A percentile compares a stretch with the other conserved stretches of the same genome.
Evolutionary conservation across 2,888 invertebrate species (phyloP).

Genomic region (Automeris io): DNA sequence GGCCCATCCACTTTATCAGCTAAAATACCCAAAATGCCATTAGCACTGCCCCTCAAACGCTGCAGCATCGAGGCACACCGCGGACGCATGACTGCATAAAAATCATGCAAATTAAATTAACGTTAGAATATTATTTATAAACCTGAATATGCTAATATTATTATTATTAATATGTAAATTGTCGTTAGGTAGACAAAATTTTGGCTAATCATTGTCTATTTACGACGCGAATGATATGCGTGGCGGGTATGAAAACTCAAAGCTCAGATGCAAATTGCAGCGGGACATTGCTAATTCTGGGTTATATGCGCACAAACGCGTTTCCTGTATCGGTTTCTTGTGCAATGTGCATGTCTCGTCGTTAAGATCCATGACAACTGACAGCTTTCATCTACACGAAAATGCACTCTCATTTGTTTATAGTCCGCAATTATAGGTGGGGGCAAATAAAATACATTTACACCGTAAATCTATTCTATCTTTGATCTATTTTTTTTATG

Average conservation of each 20-base stretch:
- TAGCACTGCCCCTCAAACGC: too few species aligned
- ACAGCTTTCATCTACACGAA: constrained; percentile 1
- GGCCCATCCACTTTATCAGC: too few species aligned
- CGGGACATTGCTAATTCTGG: constrained; percentile 57
- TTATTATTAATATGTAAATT: not conserved
- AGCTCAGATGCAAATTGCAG: constrained; percentile 18
- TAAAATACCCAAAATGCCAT: too few species aligned
- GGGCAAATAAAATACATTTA: not conserved
- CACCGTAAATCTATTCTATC: too few species aligned
- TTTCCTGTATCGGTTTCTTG: constrained; percentile 63
- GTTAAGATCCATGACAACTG: constrained; percentile 19
- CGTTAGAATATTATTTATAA: too few species aligned
- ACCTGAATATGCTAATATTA: too few species aligned
- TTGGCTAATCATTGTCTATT: constrained; percentile 5
- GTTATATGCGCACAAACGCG: constrained; percentile 31
- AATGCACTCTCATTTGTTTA: constrained; percentile 16
- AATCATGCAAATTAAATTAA: too few species aligned
- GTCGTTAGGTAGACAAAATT: constrained; percentile 1
- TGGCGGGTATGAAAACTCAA: constrained; percentile 4
- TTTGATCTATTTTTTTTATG: too few species aligned
- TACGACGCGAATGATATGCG: too few species aligned
- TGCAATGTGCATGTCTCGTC: constrained; percentile 36
- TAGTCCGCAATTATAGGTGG: constrained; percentile 2
- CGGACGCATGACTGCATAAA: too few species aligned
- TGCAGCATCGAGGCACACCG: too few species aligned